Conservation (phyloP, 1,140 invertebrate species). For the Zaprionus lachaisei region DNA sequence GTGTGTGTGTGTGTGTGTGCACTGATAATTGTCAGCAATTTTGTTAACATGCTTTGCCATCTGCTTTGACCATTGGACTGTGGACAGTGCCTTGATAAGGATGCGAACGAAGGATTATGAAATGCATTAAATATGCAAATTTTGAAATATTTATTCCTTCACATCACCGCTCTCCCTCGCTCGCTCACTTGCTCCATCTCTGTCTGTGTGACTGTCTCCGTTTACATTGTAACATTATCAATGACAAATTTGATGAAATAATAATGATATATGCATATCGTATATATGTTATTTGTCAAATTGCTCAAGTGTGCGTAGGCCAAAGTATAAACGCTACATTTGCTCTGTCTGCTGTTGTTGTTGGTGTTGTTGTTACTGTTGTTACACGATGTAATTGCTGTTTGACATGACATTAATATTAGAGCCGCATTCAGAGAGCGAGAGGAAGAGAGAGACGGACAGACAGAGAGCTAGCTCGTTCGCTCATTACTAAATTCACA, state of each 20-base stretch:
- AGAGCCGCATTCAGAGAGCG: conserved; percentile 46
- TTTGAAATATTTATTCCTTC: conserved; percentile 20
- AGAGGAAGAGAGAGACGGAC: neutral
- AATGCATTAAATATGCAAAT: conserved; percentile 51
- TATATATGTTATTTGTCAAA: conserved; percentile 67
- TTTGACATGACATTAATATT: conserved; percentile 83
- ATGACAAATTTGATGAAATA: conserved; percentile 83
- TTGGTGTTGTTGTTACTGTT: conserved; percentile 33
- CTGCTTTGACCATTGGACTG: conserved; percentile 18
- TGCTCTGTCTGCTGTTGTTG: conserved; percentile 51
- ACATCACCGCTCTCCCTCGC: neutral
- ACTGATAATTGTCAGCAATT: conserved; percentile 53
- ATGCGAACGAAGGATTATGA: conserved; percentile 23
- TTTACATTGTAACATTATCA: conserved; percentile 73
- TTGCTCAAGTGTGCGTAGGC: conserved; percentile 72
- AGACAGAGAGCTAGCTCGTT: neutral
- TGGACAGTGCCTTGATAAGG: conserved; percentile 34
- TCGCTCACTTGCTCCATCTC: neutral
- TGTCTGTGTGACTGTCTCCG: neutral
- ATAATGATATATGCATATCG: conserved; percentile 62
- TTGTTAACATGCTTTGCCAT: conserved; percentile 49
- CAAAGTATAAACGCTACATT: conserved; percentile 69
- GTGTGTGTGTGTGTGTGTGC: conserved; percentile 22
- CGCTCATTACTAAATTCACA: conserved; percentile 41
- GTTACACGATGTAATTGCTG: conserved; percentile 77